Evolutionary conservation across 53 echinoderm and acorn worm genomes (phyloP), one percentile per base, ranked within the genome.

Genomic region (Stichopus horrens): DNA sequence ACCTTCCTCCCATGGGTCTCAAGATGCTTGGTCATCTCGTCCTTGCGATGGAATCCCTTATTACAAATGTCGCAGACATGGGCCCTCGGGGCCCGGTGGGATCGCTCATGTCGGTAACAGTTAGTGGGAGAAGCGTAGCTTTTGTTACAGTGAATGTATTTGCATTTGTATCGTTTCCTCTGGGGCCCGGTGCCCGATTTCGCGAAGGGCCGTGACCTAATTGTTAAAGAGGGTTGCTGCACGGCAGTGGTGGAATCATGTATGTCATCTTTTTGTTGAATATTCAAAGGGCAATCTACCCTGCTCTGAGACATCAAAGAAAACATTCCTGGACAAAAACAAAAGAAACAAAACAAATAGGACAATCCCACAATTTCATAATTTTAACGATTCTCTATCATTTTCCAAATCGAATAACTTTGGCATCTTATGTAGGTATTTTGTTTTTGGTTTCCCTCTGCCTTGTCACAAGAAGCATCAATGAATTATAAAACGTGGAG

Each of bases 1-100:
- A 71, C 5, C 19, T 71, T 71, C 19, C 79, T 79, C 5, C 9
- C 16, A 54, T 79, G 79, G n/a, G 79, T 37, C 13, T 7, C 56
- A 8, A 79, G 18, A 79, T 79, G 79, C 7, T 37, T 79, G 7
- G 54, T 54, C 56, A 79, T 16, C 5, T 79, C 54, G 54, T 79
- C 79, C 54, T 79, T 54, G 5, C 79, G 79, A 37, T 22, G 54
- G 0, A 79, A 79, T 16, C 55, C 55, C 79, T 54, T 14, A 54
- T 56, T 37, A 7, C 79, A 79, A 56, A 79, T 79, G 20, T 54
- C 56, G 19, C 79, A 79, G n/a, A 79, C 79, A 53, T 79, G 79
- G 10, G 79, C 54, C 56, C 56, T 79, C 7, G 56, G 54, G 54
- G 6, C 53, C 11, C 54, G 37, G 56, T 79, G 79, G 4, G 79